These are phyloP conservation scores for Tympanoctomys barrerae DNA, from an alignment of 2,797 vertebrate species.

Conservation along the genomic window DNA sequence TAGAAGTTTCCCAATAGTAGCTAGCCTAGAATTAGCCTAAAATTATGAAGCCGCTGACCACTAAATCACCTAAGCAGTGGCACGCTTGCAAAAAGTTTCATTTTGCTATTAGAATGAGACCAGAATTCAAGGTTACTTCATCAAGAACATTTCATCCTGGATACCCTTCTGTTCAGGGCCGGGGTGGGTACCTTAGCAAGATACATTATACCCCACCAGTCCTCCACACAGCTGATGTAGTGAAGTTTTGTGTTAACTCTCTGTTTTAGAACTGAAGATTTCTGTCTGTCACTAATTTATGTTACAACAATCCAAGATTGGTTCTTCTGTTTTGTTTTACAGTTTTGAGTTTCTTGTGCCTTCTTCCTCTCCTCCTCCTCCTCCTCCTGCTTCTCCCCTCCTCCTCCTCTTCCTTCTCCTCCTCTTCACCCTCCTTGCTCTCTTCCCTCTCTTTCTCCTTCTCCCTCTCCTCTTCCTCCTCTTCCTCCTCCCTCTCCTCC, in stretches of 20 bases:
- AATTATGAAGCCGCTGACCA: not conserved
- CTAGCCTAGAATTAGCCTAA: not conserved
- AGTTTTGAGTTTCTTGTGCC: not conserved
- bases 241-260: not conserved
- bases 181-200: not conserved
- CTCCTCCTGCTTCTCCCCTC: not conserved
- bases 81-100: not conserved
- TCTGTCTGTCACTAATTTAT: not conserved
- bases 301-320: not conserved
- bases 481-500: rapidly evolving
- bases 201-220: not conserved
- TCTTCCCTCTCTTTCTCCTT: not conserved
- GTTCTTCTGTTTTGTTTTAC: not conserved
- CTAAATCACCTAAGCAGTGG: not conserved
- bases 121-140: not conserved
- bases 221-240: not conserved
- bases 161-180: not conserved
- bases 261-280: constrained; percentile 39
- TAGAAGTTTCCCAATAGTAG: not conserved
- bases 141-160: not conserved
- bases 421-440: too few species aligned
- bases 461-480: too few species aligned
- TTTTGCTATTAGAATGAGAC: not conserved
- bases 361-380: not conserved
- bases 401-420: not conserved